phyloP scores from a whole-genome alignment of 2,888 invertebrate species.

The Lissonota sp. region DNA sequence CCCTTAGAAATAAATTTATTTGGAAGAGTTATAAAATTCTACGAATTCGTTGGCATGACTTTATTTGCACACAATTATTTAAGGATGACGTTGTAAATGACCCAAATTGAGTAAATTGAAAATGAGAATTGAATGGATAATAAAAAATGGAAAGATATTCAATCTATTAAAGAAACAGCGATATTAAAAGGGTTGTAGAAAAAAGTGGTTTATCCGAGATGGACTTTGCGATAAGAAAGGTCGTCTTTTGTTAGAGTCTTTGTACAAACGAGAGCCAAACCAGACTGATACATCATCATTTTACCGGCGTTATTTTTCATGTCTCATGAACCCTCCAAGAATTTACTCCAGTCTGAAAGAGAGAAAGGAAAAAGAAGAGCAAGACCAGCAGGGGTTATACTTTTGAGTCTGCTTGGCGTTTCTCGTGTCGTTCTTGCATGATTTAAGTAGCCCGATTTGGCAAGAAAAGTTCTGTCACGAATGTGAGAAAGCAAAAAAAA shows the following conservation, averaged over 20 bases:
- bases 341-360: conserved; percentile 41
- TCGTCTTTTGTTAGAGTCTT: conserved; percentile 20
- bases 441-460: conserved; percentile 73
- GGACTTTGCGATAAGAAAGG: conserved; percentile 32
- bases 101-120: too few relatives aligned
- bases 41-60: too few relatives aligned
- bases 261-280: conserved; percentile 52
- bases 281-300: conserved; percentile 66
- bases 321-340: conserved; percentile 65
- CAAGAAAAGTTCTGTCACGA: conserved; percentile 65
- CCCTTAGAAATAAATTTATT: too few relatives aligned
- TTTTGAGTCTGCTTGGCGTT: conserved; percentile 30
- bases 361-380: conserved; percentile 6
- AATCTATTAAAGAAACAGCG: too few relatives aligned
- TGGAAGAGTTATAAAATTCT: too few relatives aligned
- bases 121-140: too few relatives aligned
- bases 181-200: too few relatives aligned
- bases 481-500: conserved; percentile 36
- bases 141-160: too few relatives aligned
- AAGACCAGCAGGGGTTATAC: conserved; percentile 6
- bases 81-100: too few relatives aligned
- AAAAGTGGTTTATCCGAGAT: too few relatives aligned
- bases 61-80: too few relatives aligned
- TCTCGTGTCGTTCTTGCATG: conserved; percentile 65
- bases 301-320: conserved; percentile 65